These are phyloP conservation scores for Himantopus leucocephalus DNA, from an alignment of 2,113 vertebrate genomes.

Conservation along the genomic window DNA sequence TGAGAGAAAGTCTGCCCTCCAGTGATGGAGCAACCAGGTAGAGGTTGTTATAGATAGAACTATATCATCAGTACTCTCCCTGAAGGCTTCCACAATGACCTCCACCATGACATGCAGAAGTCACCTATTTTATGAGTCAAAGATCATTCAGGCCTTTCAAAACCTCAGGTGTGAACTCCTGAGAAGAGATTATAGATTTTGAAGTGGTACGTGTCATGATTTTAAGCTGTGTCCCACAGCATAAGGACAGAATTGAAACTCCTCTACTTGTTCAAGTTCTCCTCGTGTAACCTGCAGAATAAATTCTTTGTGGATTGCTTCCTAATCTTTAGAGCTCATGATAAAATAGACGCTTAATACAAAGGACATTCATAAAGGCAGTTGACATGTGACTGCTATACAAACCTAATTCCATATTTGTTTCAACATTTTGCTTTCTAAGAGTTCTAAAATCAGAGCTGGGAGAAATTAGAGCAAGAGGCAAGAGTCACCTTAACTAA, in stretches of 20 bases:
- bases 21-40: not conserved
- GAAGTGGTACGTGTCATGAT: not conserved
- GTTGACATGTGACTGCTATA: not conserved
- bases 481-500: not conserved
- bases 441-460: not conserved
- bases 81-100: not conserved
- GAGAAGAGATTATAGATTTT: not conserved
- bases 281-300: not conserved
- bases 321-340: not conserved
- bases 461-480: not conserved
- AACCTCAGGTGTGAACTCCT: not conserved
- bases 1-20: not conserved
- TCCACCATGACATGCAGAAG: not conserved
- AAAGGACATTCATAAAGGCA: not conserved
- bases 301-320: not conserved
- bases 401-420: not conserved
- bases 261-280: not conserved
- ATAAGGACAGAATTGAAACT: not conserved
- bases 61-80: not conserved
- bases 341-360: not conserved
- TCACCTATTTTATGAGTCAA: not conserved
- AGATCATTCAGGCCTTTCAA: not conserved
- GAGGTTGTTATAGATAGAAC: not conserved
- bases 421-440: not conserved
- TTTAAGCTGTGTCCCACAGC: not conserved